Percentiles rank a stretch among this genome's conserved stretches.
Evolutionary conservation across 1,140 invertebrate species (phyloP).

Genomic region (Drosophila pectinifera): DNA sequence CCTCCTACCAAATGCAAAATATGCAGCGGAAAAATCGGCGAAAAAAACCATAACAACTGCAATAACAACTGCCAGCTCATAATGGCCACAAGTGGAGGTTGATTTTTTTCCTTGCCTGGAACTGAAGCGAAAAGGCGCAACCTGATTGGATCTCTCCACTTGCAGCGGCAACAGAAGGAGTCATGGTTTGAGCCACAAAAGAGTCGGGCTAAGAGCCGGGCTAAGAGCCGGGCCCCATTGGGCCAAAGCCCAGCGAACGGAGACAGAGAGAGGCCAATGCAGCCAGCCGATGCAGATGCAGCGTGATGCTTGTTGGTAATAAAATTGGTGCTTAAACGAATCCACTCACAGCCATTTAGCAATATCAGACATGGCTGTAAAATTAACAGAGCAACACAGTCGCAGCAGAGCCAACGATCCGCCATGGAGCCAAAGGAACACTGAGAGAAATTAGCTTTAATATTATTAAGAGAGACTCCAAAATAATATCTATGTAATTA

Average conservation of each 20-base stretch:
- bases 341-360: conserved; percentile 85
- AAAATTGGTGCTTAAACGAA: conserved; percentile 85
- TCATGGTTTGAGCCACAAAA: conserved; percentile 29
- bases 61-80: conserved; percentile 62
- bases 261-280: conserved; percentile 51
- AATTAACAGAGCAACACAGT: conserved; percentile 82
- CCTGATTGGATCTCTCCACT: conserved; percentile 80
- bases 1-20: conserved; percentile 75
- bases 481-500: too few species aligned
- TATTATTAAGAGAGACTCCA: too few species aligned
- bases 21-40: conserved; percentile 56
- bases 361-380: conserved; percentile 84
- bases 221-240: conserved; percentile 47
- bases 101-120: conserved; percentile 44
- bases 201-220: conserved; percentile 31
- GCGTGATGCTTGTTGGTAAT: conserved; percentile 83
- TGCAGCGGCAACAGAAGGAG: conserved; percentile 57
- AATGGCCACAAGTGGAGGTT: conserved; percentile 75
- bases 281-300: conserved; percentile 74
- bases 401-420: conserved; percentile 58
- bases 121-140: conserved; percentile 71
- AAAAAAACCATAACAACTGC: conserved; percentile 51
- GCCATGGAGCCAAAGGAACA: conserved; percentile 18
- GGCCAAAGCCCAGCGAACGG: conserved; percentile 10
- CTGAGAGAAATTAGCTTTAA: background rate